These are phyloP conservation scores for Oreochromis spilurus DNA, from an alignment of 2,113 vertebrate genomes.

Conservation along the genomic window DNA sequence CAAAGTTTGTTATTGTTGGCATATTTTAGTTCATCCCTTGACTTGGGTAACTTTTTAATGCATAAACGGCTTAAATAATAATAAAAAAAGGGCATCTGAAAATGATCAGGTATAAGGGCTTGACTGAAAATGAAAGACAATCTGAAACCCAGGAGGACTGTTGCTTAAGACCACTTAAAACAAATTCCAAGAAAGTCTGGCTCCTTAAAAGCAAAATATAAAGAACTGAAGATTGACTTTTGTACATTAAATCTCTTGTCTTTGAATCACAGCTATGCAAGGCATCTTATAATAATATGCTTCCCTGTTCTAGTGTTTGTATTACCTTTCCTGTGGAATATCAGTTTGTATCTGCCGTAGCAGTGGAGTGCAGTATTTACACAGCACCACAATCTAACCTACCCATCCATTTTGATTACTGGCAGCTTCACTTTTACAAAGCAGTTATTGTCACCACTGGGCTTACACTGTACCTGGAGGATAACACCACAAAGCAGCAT, in stretches of 20 bases:
- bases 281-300: not conserved
- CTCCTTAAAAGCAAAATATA: not conserved
- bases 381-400: not conserved
- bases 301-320: not conserved
- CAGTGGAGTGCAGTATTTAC: not conserved
- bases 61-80: not conserved
- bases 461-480: not conserved
- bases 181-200: not conserved
- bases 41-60: not conserved
- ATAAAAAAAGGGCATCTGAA: not conserved
- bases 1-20: not conserved
- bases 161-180: not conserved
- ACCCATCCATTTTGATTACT: not conserved
- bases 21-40: not conserved
- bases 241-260: not conserved
- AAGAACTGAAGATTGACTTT: not conserved
- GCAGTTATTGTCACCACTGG: not conserved
- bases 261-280: not conserved
- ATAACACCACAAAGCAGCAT: not conserved
- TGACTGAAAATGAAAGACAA: not conserved
- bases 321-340: not conserved
- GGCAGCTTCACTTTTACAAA: not conserved
- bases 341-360: not conserved
- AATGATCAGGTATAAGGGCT: accelerated
- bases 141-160: not conserved